Evolutionary conservation across 2,113 vertebrate genomes (phyloP), one percentile per base, ranked within the genome.

Genomic region (Corythornis cristatus): DNA sequence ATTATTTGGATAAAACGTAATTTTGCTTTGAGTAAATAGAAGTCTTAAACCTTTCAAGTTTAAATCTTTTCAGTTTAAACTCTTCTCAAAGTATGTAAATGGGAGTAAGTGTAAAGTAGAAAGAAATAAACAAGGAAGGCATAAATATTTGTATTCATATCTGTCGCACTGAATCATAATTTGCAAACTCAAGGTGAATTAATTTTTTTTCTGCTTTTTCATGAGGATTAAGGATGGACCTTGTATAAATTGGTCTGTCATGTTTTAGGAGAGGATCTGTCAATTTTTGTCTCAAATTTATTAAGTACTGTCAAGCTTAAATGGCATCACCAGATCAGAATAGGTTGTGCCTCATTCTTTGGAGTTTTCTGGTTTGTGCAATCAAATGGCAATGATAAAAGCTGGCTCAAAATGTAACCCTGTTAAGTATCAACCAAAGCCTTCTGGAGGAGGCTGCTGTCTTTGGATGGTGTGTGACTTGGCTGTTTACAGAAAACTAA

Each of bases 401-500:
- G 40, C 65, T 73, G 6, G 20, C 64, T 74, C 93, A 58, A 77
- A 73, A 83, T 13, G n/a, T 70, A 56, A 84, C 77, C 78, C 91
- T 91, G 84, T 91, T 95, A 93, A 93, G 93, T 73, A 86, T 92
- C 88, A 80, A 83, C 75, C 50, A 48, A 53, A 79, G 62, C 57
- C 72, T 82, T 48, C 26, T 17, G 28, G n/a, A 78, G 93, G 58
- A 67, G 76, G 75, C 64, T 45, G 72, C 65, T 6, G 68, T 67
- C 71, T 90, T 91, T 92, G 31, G 62, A 81, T 71, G 45, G 42
- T 95, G 75, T 33, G 6, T 90, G 89, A 93, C 86, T 67, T 82
- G 8, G 58, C 61, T 97, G 94, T 96, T 97, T 97, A 97, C 72
- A 96, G 29, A 93, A 95, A 92, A 81, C 66, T 20, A 40, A 64